Evolutionary conservation across 2,888 invertebrate genomes (phyloP).

Genomic region (Phengaris arion): DNA sequence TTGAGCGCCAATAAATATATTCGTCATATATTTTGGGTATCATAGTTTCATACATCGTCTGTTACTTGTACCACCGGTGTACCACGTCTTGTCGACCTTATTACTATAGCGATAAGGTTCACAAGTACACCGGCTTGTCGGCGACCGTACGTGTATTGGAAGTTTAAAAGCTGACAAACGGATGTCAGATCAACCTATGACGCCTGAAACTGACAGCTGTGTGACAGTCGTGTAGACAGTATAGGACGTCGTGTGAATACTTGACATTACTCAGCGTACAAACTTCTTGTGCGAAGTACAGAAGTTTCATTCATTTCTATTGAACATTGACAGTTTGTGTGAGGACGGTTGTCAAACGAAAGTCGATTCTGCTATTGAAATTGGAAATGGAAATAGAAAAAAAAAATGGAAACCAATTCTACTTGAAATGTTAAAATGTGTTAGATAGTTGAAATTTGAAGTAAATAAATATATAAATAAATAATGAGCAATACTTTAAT

Average conservation of each 20-base stretch:
- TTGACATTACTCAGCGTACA: background rate
- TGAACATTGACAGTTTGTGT: background rate
- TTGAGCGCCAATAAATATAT: too few species aligned
- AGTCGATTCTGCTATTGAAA: too few species aligned
- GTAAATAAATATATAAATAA: too few species aligned
- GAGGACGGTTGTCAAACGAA: conserved; percentile 3
- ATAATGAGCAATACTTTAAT: too few species aligned
- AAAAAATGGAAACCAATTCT: too few species aligned
- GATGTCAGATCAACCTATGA: background rate
- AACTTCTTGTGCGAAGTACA: conserved; percentile 4
- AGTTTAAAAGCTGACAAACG: background rate
- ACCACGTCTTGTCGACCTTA: background rate
- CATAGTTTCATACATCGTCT: too few species aligned
- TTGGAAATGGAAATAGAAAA: too few species aligned
- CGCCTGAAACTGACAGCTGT: background rate
- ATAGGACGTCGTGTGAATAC: background rate
- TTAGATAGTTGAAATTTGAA: background rate
- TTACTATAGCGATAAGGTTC: background rate
- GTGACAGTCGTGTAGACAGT: background rate
- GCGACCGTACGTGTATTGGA: background rate
- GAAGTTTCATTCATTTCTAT: background rate
- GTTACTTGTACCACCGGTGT: too few species aligned
- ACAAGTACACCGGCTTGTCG: background rate
- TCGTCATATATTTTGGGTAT: too few species aligned
- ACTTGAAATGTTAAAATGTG: background rate